These are phyloP conservation scores for Drosophila santomea DNA, from an alignment of 1,140 invertebrate species.

Conservation along the genomic window DNA sequence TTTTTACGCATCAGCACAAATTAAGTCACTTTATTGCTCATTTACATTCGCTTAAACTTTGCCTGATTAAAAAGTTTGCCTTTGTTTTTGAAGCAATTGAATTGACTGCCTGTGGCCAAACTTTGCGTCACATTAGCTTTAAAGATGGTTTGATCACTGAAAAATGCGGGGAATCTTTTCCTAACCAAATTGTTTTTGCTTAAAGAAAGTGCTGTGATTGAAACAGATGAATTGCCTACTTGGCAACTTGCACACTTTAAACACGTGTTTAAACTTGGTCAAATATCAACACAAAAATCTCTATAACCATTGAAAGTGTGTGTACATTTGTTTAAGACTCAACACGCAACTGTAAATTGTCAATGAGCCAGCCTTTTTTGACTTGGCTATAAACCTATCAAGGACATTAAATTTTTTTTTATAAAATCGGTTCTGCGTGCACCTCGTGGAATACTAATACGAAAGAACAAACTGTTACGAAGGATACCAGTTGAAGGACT, in stretches of 20 bases:
- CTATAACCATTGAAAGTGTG: too few relatives aligned
- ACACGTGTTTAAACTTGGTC: too few relatives aligned
- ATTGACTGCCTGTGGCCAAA: constrained; percentile 28
- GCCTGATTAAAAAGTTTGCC: constrained; percentile 31
- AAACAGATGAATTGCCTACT: neutral
- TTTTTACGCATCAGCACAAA: constrained; percentile 38
- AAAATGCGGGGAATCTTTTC: neutral
- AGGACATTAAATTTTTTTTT: neutral
- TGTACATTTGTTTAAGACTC: neutral
- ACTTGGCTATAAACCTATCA: neutral
- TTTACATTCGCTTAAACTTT: constrained; percentile 35
- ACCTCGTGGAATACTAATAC: constrained; percentile 6
- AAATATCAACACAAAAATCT: too few relatives aligned
- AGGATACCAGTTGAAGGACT: neutral
- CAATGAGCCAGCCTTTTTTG: neutral
- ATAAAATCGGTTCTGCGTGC: neutral
- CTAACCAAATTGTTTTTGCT: too few relatives aligned
- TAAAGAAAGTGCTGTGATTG: neutral
- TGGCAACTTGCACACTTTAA: too few relatives aligned
- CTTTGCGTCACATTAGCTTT: constrained; percentile 28
- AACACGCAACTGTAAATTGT: neutral
- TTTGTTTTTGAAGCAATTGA: constrained; percentile 30
- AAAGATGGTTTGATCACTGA: constrained; percentile 38
- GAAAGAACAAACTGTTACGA: constrained; percentile 11
- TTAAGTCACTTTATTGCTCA: constrained; percentile 41